phyloP scores from a whole-genome alignment of 2,113 vertebrate species.

The Mandrillus leucophaeus region DNA sequence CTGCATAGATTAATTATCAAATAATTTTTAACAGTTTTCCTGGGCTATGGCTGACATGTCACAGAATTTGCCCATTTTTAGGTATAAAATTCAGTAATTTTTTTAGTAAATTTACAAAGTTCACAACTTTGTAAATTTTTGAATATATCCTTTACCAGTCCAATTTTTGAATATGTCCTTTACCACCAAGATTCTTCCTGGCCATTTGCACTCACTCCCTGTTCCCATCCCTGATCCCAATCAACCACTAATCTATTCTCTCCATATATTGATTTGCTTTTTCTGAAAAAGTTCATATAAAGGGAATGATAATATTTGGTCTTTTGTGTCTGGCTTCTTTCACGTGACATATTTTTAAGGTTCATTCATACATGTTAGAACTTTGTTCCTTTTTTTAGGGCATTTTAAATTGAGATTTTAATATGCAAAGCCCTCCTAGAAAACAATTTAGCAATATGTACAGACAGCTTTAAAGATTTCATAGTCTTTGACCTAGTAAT shows the following conservation, averaged over 20 bases:
- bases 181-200: background rate
- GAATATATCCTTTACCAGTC: background rate
- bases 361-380: background rate
- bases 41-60: background rate
- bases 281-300: slow-evolving; percentile 2
- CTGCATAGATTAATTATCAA: background rate
- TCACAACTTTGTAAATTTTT: too few species aligned
- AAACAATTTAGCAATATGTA: slow-evolving; percentile 9
- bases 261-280: background rate
- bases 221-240: rapidly evolving
- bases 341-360: background rate
- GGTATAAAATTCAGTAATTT: background rate
- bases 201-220: background rate
- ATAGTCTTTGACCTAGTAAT: background rate
- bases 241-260: background rate
- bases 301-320: background rate
- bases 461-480: background rate
- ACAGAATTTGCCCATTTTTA: background rate
- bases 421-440: background rate
- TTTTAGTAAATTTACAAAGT: background rate
- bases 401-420: slow-evolving; percentile 38
- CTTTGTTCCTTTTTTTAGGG: background rate
- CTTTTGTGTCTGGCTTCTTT: slow-evolving; percentile 14
- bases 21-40: background rate
- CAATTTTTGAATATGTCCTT: background rate